Evolutionary conservation across 2,888 invertebrate species (phyloP), one percentile per base, ranked within the genome.

Genomic region (Napeogenes sylphis): DNA sequence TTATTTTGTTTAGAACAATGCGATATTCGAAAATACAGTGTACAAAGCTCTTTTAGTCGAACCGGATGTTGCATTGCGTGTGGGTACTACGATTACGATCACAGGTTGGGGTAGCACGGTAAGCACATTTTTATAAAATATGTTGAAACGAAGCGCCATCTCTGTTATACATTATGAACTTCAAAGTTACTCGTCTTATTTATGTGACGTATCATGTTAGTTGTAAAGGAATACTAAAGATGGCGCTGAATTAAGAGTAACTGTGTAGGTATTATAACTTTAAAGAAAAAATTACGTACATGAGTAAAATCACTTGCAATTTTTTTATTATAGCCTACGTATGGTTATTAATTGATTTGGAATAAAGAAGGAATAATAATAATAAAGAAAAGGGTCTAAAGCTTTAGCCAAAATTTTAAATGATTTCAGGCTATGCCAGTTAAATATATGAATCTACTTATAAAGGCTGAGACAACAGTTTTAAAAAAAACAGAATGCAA

Each of bases 41-140:
- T 75, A 79, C 62, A 88, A 87, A 70, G 71, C 73, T 4, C 32
- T 81, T 3, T 30, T 87, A 2, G 64, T 80, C 2, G 77, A 80
- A 6, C 67, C 82, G 0, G 81, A 81, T 0, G 67, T 69, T 0
- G 71, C 73, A 4, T 14, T 86, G n/a, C 68, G 70, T 5, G 54
- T 65, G 3, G 77, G 76, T 10, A 66, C 70, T 30, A 32, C 63
- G 0, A 35, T 88, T 1, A 64, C 71, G 12, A 82, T 84, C 0
- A 74, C 82, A 2, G 85, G 87, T 2, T 88, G 80, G 80, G 84
- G 80, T 14, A 74, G 77, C 58, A 63, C 73, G 67, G 87, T 84
- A 71, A 71, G 74, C 68, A 58, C 51, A 33, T 8, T 60, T 59
- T 47, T 56, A 47, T 21, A 47, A 56, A 8, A 45, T 32, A 4